phyloP scores from a whole-genome alignment of 2,113 vertebrate genomes.

The Clinocottus analis region DNA sequence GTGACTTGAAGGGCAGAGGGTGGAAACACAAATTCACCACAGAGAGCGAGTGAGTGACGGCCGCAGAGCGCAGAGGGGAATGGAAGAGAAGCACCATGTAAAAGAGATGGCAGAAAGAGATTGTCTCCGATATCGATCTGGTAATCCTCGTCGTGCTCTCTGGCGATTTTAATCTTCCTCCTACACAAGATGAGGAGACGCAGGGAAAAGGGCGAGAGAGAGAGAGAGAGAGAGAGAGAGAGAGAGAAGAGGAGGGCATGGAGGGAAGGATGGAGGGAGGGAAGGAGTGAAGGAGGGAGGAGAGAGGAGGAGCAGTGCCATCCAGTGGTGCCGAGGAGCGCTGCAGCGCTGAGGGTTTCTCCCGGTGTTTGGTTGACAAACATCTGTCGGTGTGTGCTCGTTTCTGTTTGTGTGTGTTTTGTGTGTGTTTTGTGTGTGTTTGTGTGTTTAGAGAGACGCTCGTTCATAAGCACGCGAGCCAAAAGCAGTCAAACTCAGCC shows the following conservation, averaged over 20 bases:
- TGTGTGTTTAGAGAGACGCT: too few species aligned
- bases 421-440: too few species aligned
- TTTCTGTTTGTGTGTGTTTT: not conserved
- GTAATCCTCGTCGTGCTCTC: slow-evolving; percentile 71
- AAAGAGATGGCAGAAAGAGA: slow-evolving; percentile 63
- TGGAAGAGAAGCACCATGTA: slow-evolving; percentile 48
- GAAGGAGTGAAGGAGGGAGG: slow-evolving; percentile 19
- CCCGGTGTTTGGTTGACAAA: too few species aligned
- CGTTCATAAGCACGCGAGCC: not conserved
- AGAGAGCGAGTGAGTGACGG: slow-evolving; percentile 46
- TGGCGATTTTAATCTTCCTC: slow-evolving; percentile 72
- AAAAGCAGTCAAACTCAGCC: not conserved
- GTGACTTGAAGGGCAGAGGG: slow-evolving; percentile 72
- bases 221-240: too few species aligned
- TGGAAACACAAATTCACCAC: slow-evolving; percentile 65
- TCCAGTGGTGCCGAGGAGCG: slow-evolving; percentile 53
- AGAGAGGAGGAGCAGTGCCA: slow-evolving; percentile 66
- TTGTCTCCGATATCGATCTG: slow-evolving; percentile 70
- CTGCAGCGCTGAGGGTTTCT: slow-evolving; percentile 15
- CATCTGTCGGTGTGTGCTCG: not conserved
- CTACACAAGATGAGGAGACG: slow-evolving; percentile 52
- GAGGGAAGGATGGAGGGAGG: slow-evolving; percentile 13
- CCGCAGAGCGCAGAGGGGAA: slow-evolving; percentile 34
- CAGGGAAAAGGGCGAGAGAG: slow-evolving; percentile 47
- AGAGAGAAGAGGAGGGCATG: slow-evolving; percentile 12